Percentiles rank a stretch among this genome's conserved stretches.
Evolutionary conservation across 2,797 vertebrate species (phyloP).

Genomic region (Acropternis orthonyx): DNA sequence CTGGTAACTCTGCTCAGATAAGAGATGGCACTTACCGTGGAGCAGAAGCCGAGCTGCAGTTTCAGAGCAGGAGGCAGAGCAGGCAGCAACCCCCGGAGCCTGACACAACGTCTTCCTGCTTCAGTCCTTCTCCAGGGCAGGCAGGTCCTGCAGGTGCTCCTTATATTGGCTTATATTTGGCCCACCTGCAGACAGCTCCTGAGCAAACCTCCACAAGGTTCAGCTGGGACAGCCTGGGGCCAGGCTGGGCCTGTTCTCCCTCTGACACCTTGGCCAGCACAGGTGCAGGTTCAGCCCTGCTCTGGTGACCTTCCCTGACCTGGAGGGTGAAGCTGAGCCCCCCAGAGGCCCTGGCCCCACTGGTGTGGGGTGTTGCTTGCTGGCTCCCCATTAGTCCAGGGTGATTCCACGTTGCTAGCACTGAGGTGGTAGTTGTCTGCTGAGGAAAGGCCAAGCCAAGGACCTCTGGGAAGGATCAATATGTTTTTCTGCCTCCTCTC

Average conservation of each 20-base stretch:
- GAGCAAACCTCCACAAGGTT: neutral
- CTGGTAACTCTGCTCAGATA: fast-evolving
- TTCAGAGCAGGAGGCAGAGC: neutral
- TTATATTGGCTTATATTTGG: neutral
- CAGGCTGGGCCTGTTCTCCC: fast-evolving
- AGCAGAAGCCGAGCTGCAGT: neutral
- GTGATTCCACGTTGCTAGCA: neutral
- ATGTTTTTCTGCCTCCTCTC: constrained; percentile 26
- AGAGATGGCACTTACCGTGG: fast-evolving
- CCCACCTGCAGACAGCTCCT: neutral
- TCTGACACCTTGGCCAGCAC: neutral
- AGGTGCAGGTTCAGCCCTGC: neutral
- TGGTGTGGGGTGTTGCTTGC: neutral
- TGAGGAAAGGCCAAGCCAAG: constrained; percentile 11
- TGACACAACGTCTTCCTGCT: fast-evolving
- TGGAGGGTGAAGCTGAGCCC: neutral
- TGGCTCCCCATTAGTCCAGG: neutral
- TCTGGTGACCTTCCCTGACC: neutral
- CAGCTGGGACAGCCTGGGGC: neutral
- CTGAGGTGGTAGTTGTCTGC: neutral
- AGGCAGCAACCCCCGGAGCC: neutral
- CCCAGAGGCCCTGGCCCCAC: neutral
- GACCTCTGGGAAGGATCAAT: constrained; percentile 8
- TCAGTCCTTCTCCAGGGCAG: fast-evolving
- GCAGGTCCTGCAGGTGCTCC: neutral